Evolutionary conservation across 2,113 vertebrate genomes (phyloP).

Genomic region (Leptocoma aspasia): DNA sequence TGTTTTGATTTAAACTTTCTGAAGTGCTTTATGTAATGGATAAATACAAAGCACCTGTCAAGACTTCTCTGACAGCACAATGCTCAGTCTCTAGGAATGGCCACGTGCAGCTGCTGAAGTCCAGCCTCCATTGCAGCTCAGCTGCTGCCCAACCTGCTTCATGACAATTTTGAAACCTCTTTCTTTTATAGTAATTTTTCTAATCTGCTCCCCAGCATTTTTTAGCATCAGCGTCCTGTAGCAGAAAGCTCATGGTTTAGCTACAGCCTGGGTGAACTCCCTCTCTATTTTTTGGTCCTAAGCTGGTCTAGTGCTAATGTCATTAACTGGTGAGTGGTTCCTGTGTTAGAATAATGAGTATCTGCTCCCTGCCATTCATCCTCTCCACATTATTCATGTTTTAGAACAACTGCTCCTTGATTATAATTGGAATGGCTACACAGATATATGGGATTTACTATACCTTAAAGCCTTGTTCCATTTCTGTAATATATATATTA

Average conservation of each 20-base stretch:
- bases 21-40: not conserved
- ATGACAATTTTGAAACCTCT: not conserved
- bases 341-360: not conserved
- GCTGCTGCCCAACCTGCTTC: not conserved
- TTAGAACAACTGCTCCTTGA: not conserved
- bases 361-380: not conserved
- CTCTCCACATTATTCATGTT: not conserved
- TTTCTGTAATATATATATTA: not conserved
- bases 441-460: not conserved
- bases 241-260: not conserved
- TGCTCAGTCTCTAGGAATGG: not conserved
- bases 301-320: not conserved
- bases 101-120: not conserved
- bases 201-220: not conserved
- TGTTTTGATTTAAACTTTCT: not conserved
- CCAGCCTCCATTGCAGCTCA: not conserved
- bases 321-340: not conserved
- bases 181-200: not conserved
- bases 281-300: not conserved
- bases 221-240: not conserved
- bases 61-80: not conserved
- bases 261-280: not conserved
- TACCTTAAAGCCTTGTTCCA: not conserved
- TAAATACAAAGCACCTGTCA: not conserved
- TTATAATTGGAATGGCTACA: not conserved